These are phyloP conservation scores for Unio delphinus DNA, from an alignment of 2,888 invertebrate genomes.

Conservation along the genomic window DNA sequence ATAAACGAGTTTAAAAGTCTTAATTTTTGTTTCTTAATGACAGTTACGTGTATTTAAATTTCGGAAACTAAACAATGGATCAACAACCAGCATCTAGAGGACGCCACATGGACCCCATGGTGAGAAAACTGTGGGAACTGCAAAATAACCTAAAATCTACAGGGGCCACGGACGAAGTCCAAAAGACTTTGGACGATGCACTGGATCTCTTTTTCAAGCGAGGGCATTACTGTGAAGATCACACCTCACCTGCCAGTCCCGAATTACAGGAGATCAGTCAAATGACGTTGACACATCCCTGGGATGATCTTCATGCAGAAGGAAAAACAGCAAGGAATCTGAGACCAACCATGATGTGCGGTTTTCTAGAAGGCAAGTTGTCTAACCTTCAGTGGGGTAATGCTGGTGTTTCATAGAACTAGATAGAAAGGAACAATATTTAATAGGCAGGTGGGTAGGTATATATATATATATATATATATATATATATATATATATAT, in stretches of 20 bases:
- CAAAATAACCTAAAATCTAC: neutral
- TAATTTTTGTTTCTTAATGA: no score
- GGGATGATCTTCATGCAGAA: conserved; percentile 16
- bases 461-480: no score
- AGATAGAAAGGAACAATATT: no score
- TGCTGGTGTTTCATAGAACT: no score
- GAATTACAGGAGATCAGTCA: conserved; percentile 13
- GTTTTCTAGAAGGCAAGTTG: conserved; percentile 26
- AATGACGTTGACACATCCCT: conserved; percentile 19
- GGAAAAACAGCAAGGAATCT: conserved; percentile 28
- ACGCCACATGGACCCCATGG: neutral
- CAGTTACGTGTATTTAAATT: no score
- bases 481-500: no score
- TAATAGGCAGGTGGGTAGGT: no score
- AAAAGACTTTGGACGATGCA: conserved; percentile 1
- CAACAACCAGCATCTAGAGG: no score
- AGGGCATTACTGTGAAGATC: conserved; percentile 21
- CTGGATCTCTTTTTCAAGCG: neutral
- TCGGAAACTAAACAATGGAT: no score
- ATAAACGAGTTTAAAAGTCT: no score
- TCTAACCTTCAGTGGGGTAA: neutral
- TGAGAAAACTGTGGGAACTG: neutral
- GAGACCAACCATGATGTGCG: conserved; percentile 22
- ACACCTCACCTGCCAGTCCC: conserved; percentile 17
- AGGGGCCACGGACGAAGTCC: neutral